Conservation (phyloP, 2,113 vertebrate genomes). For the Zootoca vivipara region DNA sequence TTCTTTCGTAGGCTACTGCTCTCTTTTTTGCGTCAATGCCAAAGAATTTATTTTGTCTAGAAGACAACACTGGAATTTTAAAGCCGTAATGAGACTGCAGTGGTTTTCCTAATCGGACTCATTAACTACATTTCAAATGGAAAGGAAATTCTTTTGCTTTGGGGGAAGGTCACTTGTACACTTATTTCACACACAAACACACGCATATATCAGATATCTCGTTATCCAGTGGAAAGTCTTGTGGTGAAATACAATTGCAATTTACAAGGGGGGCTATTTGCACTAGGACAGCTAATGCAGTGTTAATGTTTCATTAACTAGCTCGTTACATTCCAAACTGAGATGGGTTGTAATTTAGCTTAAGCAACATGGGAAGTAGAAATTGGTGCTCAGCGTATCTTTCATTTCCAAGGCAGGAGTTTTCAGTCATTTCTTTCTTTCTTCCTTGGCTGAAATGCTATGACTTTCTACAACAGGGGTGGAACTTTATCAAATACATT, state of each 20-base stretch:
- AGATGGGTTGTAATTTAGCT: slow-evolving; percentile 28
- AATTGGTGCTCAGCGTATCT: background rate
- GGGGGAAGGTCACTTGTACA: slow-evolving; percentile 9
- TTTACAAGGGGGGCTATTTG: slow-evolving; percentile 5
- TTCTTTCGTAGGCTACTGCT: slow-evolving; percentile 28
- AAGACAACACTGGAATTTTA: slow-evolving; percentile 53
- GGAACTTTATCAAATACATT: background rate
- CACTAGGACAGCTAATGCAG: slow-evolving; percentile 20
- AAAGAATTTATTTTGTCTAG: slow-evolving; percentile 58
- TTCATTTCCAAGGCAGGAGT: background rate
- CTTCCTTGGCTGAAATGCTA: background rate
- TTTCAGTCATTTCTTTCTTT: background rate
- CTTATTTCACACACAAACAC: background rate
- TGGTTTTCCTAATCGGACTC: slow-evolving; percentile 65
- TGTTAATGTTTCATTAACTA: slow-evolving; percentile 38
- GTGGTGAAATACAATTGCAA: slow-evolving; percentile 39
- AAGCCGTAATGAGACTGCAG: slow-evolving; percentile 37
- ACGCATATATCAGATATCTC: slow-evolving; percentile 19
- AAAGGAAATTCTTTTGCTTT: slow-evolving; percentile 40
- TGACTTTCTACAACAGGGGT: background rate
- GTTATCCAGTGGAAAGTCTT: slow-evolving; percentile 46
- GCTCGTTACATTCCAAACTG: background rate
- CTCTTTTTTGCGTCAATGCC: slow-evolving; percentile 42
- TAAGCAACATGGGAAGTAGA: background rate
- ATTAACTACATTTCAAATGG: slow-evolving; percentile 46